Evolutionary conservation across 2,113 vertebrate genomes (phyloP).

Genomic region (Oreotrochilus melanogaster): DNA sequence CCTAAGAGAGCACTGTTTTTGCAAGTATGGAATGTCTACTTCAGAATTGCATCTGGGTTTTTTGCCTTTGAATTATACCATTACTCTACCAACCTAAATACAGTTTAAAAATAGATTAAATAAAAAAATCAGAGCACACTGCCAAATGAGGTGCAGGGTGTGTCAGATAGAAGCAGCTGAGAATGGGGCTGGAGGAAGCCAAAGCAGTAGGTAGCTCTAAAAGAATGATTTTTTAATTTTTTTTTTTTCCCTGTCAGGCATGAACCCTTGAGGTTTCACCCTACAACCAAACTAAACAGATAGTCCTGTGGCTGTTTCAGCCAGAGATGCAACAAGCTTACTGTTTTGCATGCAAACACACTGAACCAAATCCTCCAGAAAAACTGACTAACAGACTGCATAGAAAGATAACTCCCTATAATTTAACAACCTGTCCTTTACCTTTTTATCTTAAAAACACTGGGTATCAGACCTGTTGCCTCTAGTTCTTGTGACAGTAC

Average conservation of each 20-base stretch:
- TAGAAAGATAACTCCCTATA: background rate
- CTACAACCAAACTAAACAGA: background rate
- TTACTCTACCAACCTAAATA: background rate
- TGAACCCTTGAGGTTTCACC: background rate
- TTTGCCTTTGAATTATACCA: background rate
- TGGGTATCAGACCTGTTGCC: background rate
- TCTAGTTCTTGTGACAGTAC: background rate
- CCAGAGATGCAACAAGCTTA: background rate
- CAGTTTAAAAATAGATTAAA: conserved; percentile 19
- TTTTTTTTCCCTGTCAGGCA: background rate
- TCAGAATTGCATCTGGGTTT: background rate
- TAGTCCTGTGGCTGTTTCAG: background rate
- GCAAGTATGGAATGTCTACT: background rate
- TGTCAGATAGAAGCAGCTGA: background rate
- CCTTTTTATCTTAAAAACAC: background rate
- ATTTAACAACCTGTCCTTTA: no score
- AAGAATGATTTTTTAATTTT: background rate
- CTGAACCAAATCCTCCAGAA: background rate
- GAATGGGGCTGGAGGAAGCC: background rate
- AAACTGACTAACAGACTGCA: background rate
- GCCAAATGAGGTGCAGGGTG: background rate
- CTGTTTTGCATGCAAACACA: conserved; percentile 5
- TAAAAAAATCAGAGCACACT: background rate
- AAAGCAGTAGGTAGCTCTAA: background rate
- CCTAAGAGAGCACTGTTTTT: background rate